Percentiles rank a stretch among this genome's conserved stretches.
phyloP scores from a whole-genome alignment of 2,888 invertebrate species.

The Strigamia transsilvanica region DNA sequence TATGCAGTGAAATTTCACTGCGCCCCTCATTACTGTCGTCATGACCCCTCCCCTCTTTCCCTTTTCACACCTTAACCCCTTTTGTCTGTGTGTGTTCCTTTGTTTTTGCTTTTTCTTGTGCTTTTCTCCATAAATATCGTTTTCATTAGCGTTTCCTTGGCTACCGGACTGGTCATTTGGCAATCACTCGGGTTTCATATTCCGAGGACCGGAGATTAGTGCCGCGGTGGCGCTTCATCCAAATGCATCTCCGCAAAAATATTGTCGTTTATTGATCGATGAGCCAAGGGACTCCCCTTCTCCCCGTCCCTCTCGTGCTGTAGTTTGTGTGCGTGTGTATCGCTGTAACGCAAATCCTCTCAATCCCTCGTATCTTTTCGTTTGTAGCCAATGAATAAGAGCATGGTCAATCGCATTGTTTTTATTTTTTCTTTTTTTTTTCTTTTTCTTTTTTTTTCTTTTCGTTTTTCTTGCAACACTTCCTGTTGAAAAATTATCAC shows the following conservation, averaged over 20 bases:
- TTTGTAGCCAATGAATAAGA: neutral
- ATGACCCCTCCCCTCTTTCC: slow-evolving; percentile 7
- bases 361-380: slow-evolving; percentile 15
- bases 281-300: neutral
- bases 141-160: slow-evolving; percentile 48
- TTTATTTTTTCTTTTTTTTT: neutral
- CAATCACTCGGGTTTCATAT: slow-evolving; percentile 46
- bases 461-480: slow-evolving; percentile 37
- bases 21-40: slow-evolving; percentile 14
- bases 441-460: neutral
- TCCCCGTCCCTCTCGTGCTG: slow-evolving; percentile 14
- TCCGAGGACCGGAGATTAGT: slow-evolving; percentile 42
- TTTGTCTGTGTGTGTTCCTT: neutral
- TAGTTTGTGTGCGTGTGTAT: slow-evolving; percentile 20
- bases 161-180: slow-evolving; percentile 50
- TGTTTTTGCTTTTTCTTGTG: neutral
- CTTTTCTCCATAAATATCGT: slow-evolving; percentile 19
- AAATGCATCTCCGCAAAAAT: slow-evolving; percentile 20
- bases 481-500: slow-evolving; percentile 51
- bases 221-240: slow-evolving; percentile 10
- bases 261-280: slow-evolving; percentile 15
- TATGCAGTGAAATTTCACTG: slow-evolving; percentile 20
- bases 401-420: slow-evolving; percentile 3
- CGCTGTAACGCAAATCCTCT: slow-evolving; percentile 9
- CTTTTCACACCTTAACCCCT: slow-evolving; percentile 15